These are phyloP conservation scores for Pangasius sanitwongsei DNA, from an alignment of 2,797 vertebrate species.

Conservation along the genomic window DNA sequence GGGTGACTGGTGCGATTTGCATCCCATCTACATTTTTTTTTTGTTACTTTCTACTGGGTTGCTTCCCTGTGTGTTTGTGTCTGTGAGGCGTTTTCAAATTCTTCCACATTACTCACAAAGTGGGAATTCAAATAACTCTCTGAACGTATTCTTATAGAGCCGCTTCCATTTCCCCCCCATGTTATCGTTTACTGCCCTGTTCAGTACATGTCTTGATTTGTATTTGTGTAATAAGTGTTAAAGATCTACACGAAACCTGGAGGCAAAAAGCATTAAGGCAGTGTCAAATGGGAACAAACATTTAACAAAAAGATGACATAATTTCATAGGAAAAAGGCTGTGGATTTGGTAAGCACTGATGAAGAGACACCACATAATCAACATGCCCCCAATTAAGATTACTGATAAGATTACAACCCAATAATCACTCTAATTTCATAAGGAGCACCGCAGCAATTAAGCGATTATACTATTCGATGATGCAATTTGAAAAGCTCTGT, in stretches of 20 bases:
- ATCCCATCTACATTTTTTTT: slow-evolving; percentile 41
- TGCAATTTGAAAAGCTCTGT: slow-evolving; percentile 55
- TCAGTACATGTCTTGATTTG: slow-evolving; percentile 36
- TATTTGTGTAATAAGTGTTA: slow-evolving; percentile 25
- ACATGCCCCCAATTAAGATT: slow-evolving; percentile 48
- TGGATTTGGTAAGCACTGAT: slow-evolving; percentile 19
- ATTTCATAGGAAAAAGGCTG: slow-evolving; percentile 5
- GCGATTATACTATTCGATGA: slow-evolving; percentile 55
- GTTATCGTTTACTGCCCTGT: slow-evolving; percentile 36
- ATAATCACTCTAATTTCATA: slow-evolving; percentile 55
- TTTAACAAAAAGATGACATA: not conserved
- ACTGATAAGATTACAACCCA: slow-evolving; percentile 51
- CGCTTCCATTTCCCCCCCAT: slow-evolving; percentile 38
- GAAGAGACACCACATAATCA: slow-evolving; percentile 44
- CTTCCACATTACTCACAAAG: slow-evolving; percentile 43
- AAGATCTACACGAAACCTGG: not conserved
- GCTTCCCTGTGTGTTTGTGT: slow-evolving; percentile 48
- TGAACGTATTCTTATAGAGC: slow-evolving; percentile 21
- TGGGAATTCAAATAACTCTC: slow-evolving; percentile 43
- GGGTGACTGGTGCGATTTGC: slow-evolving; percentile 43
- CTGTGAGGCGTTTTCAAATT: slow-evolving; percentile 36
- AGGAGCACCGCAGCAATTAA: slow-evolving; percentile 50
- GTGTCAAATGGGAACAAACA: slow-evolving; percentile 6
- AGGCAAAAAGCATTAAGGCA: slow-evolving; percentile 8
- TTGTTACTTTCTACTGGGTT: slow-evolving; percentile 4